phyloP scores from a whole-genome alignment of 2,113 vertebrate genomes.

The Nanorana parkeri region DNA sequence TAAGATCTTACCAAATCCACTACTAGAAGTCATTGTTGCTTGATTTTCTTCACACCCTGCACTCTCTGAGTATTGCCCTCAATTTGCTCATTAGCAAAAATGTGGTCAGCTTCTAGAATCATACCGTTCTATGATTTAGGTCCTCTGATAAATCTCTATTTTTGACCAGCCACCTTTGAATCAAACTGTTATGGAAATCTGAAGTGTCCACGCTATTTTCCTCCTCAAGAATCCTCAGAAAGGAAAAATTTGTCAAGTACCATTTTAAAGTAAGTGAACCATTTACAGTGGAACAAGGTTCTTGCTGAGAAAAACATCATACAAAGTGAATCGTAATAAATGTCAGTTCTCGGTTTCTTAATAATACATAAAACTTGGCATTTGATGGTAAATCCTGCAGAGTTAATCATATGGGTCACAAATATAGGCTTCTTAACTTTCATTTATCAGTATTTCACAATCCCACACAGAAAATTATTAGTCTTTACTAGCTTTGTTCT shows the following conservation, averaged over 20 bases:
- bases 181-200: not conserved
- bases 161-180: no score
- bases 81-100: no score
- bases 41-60: no score
- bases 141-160: no score
- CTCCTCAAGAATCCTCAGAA: not conserved
- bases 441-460: slow-evolving; percentile 49
- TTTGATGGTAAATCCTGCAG: slow-evolving; percentile 54
- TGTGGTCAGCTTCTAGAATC: no score
- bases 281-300: slow-evolving; percentile 41
- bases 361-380: slow-evolving; percentile 55
- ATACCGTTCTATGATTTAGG: no score
- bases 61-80: no score
- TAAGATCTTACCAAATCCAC: no score
- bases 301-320: slow-evolving; percentile 45
- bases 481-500: slow-evolving; percentile 42
- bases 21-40: no score
- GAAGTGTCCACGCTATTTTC: not conserved
- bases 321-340: slow-evolving; percentile 51
- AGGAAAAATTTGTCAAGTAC: not conserved
- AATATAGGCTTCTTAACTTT: slow-evolving; percentile 54
- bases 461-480: slow-evolving; percentile 54
- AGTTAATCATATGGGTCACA: slow-evolving; percentile 57
- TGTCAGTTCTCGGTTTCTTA: slow-evolving; percentile 55
- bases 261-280: slow-evolving; percentile 40